Evolutionary conservation across 2,888 invertebrate species (phyloP), one percentile per base, ranked within the genome.

Genomic region (Ectemnius continuus): DNA sequence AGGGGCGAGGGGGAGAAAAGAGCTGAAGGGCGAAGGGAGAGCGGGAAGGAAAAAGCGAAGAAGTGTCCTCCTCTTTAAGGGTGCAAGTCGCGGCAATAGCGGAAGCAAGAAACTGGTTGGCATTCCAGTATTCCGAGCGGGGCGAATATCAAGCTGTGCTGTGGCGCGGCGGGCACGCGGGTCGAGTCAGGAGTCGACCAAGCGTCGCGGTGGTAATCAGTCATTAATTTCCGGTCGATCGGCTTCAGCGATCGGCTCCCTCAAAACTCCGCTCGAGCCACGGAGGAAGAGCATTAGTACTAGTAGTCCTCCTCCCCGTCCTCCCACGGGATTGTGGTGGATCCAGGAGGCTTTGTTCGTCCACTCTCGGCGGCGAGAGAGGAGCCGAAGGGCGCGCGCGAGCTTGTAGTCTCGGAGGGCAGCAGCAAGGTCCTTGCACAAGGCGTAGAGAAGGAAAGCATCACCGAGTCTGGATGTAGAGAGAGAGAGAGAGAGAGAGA

Each of bases 261-360:
- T 67, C 48, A 52, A 66, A 75, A 63, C 56, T 56, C n/a, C 3
- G 14, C 0, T 26, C 45, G 26, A 52, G 20, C 45, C 6, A 57
- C n/a, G 57, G 14, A 14, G 16, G n/a, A n/a, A 26, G 45, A 60
- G 60, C 2, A 28, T 48, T 14, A n/a, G 48, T 52, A 62, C 20
- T 26, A 58, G 46, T 52, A 56, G 13, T 65, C 46, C 46, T 63
- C 68, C 70, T 75, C 58, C 75, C 75, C 46, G 52, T 63, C 68
- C 70, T 75, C 58, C 75, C 75, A 76, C 76, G 64, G 60, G 70
- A 76, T 76, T 75, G 76, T 67, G 70, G 70, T 76, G 66, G 60
- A 76, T 71, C 61, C 20, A 8, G 18, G 60, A 28, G 67, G 77
- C 78, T 78, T 78, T 78, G 78, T 78, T 36, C 70, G 70, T 61